Conservation (phyloP, 2,113 vertebrate genomes). For the Ptyas mucosa region DNA sequence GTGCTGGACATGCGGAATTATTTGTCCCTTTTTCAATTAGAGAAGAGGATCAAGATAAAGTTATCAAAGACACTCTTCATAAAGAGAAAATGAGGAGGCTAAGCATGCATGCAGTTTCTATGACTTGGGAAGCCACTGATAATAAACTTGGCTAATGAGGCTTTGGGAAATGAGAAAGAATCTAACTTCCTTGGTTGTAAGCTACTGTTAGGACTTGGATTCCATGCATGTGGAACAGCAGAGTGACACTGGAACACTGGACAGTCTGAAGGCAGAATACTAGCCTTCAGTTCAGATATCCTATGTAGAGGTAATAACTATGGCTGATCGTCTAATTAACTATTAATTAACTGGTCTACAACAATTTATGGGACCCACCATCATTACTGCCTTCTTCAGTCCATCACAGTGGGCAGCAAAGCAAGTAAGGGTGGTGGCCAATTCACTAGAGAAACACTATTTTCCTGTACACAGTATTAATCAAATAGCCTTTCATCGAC, state of each 20-base stretch:
- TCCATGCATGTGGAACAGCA: too few relatives aligned
- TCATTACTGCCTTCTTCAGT: neutral
- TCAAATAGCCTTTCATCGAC: neutral
- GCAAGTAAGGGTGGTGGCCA: neutral
- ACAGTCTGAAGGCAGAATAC: too few relatives aligned
- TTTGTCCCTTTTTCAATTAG: neutral
- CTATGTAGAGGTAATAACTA: too few relatives aligned
- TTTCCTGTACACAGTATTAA: neutral
- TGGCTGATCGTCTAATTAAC: too few relatives aligned
- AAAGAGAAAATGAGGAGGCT: neutral
- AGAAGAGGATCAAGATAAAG: neutral
- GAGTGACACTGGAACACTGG: too few relatives aligned
- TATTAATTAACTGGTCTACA: neutral
- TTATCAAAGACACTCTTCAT: neutral
- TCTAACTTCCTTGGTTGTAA: too few relatives aligned
- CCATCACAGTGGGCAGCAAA: neutral
- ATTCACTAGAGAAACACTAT: neutral
- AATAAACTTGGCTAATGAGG: too few relatives aligned
- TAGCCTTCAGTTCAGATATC: too few relatives aligned
- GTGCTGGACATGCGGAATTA: neutral
- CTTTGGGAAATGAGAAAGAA: too few relatives aligned
- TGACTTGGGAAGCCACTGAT: too few relatives aligned
- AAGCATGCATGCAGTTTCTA: too few relatives aligned
- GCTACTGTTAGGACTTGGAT: too few relatives aligned
- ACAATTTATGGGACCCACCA: neutral